Conservation (phyloP, 30 jellyfish, hydroid and myxozoan species). For the Aurelia aurita complex sp. Pacific region DNA sequence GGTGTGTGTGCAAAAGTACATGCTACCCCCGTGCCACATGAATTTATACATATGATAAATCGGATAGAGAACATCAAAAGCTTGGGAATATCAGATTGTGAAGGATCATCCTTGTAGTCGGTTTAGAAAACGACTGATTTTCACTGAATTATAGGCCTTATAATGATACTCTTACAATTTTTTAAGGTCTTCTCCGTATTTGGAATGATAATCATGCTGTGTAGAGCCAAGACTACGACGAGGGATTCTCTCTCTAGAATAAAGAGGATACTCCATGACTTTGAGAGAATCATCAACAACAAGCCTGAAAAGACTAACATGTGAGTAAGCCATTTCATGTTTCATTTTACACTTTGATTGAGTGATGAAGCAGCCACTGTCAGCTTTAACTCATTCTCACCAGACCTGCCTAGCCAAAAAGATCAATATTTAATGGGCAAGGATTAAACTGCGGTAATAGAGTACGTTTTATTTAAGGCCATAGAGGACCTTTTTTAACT, state of each 20-base stretch:
- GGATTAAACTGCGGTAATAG: too few species aligned
- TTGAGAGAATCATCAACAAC: constrained; percentile 26
- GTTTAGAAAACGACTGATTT: constrained; percentile 7
- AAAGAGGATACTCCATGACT: constrained; percentile 26
- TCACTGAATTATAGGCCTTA: constrained; percentile 15
- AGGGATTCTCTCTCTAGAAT: constrained; percentile 15
- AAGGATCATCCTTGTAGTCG: too few species aligned
- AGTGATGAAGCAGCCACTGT: too few species aligned
- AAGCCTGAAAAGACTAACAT: neutral
- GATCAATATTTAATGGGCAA: too few species aligned
- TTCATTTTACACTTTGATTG: too few species aligned
- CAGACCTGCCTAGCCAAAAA: too few species aligned
- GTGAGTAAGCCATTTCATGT: neutral
- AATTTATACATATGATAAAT: neutral
- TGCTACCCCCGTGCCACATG: constrained; percentile 10
- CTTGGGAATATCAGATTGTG: neutral
- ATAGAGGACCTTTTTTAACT: too few species aligned
- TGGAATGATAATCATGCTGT: constrained; percentile 23
- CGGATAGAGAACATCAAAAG: neutral
- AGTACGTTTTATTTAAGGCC: too few species aligned
- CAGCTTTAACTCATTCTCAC: too few species aligned
- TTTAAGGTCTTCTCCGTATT: constrained; percentile 16
- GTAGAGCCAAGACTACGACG: constrained; percentile 23
- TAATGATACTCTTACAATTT: constrained; percentile 23
- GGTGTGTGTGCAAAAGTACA: too few species aligned